Percentiles rank a stretch among this genome's conserved stretches.
These are phyloP conservation scores for Nylanderia fulva DNA, from an alignment of 1,140 invertebrate genomes.

Conservation along the genomic window DNA sequence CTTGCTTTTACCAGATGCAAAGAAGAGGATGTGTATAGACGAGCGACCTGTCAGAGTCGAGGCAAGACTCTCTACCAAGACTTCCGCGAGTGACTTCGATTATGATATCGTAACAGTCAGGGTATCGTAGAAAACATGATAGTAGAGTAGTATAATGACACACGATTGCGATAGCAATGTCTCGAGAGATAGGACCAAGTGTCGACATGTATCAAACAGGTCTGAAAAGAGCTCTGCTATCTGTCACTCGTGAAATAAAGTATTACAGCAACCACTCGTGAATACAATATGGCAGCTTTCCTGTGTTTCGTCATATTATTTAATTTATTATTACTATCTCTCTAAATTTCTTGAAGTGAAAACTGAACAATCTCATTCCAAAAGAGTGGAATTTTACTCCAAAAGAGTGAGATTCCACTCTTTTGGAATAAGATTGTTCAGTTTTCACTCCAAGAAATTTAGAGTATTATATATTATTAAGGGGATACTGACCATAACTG, in stretches of 20 bases:
- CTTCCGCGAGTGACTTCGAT: slow-evolving; percentile 47
- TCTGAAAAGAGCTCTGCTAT: background rate
- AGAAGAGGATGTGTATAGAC: slow-evolving; percentile 21
- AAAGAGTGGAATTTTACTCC: too few relatives aligned
- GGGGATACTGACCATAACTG: too few relatives aligned
- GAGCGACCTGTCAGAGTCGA: slow-evolving; percentile 29
- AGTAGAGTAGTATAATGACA: slow-evolving; percentile 64
- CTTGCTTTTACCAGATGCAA: slow-evolving; percentile 43
- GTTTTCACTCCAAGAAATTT: too few relatives aligned
- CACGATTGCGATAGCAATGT: slow-evolving; percentile 33
- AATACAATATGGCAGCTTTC: background rate
- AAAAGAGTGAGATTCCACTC: too few relatives aligned
- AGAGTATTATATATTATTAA: too few relatives aligned
- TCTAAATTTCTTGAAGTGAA: too few relatives aligned
- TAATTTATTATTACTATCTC: too few relatives aligned
- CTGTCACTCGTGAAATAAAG: background rate
- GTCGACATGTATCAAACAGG: background rate
- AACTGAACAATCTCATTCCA: too few relatives aligned
- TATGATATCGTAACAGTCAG: slow-evolving; percentile 21
- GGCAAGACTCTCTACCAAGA: slow-evolving; percentile 11
- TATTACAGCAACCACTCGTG: background rate
- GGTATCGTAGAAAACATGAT: slow-evolving; percentile 47
- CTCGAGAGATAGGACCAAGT: background rate
- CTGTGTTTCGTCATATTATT: background rate
- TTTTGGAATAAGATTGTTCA: too few relatives aligned